Base-by-base conservation (phyloP, 2,888 invertebrate species). In the Thera obeliscata region DNA sequence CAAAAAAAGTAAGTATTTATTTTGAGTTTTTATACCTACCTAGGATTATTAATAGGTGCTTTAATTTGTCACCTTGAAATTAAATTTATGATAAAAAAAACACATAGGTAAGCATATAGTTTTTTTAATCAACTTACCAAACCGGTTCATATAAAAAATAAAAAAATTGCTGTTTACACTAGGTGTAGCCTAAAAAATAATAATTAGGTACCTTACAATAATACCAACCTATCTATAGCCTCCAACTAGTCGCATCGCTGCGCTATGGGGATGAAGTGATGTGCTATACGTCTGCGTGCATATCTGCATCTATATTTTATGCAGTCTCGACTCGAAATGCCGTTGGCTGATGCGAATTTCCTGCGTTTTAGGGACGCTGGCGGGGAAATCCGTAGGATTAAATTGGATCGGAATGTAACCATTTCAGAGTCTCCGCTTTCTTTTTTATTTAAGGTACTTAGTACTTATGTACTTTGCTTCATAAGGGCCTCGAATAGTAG, bases 1-100 rank as follows among this genome's bases (percentile, higher is more conserved):
- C 95, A 67, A 94, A 94, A 91, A 95, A 95, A 94, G 95, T 95
- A 86, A 94, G 94, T 22, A 90, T 55, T 52, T 74, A 48, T 58
- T 41, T 38, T 52, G 22, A 2, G 12, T 55, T 46, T 61, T 46
- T 46, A 41, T 41, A 6, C 4, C 4, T 2, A 5, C 4, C 5
- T 41, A 41, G 7, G 41, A 7, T 41, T 41, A 41, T 41, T 41
- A 2, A 6, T 41, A 38, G 38, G 38, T 38, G 38, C 5, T 38
- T 5, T 38, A 38, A 38, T 38, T 3, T 38, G 38, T 38, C 38
- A 38, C 38, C 5, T 38, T 38, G 38, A 5, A 3, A 38, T 38
- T 38, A 38, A 38, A 38, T 38, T 38, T 38, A 4, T 38, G 1
- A 3, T 38, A 41, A 41, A 41, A 41, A 41, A 41, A 41, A 41